These are phyloP conservation scores for Myotis findleyi DNA, from an alignment of 2,797 vertebrate genomes.

Conservation along the genomic window DNA sequence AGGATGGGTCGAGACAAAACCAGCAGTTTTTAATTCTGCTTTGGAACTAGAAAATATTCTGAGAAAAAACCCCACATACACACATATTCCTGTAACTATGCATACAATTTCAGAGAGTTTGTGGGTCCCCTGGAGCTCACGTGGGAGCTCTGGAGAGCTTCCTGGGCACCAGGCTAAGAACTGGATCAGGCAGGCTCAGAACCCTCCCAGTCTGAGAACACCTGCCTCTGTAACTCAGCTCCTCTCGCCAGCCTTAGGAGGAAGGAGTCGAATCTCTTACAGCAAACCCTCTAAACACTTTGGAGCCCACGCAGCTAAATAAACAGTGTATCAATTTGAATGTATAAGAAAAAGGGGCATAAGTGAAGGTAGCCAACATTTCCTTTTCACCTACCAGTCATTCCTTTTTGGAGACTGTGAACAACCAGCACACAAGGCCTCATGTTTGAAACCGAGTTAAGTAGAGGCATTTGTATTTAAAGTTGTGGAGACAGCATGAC, in stretches of 20 bases:
- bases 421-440: not conserved
- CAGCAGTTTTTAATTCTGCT: not conserved
- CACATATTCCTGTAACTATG: not conserved
- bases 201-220: not conserved
- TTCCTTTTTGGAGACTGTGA: not conserved
- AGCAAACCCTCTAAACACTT: not conserved
- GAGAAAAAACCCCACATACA: not conserved
- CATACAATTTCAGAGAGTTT: not conserved
- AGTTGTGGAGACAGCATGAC: not conserved
- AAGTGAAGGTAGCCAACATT: not conserved
- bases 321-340: not conserved
- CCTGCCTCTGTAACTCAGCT: not conserved
- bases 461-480: not conserved
- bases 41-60: not conserved
- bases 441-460: not conserved
- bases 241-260: not conserved
- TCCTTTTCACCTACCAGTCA: not conserved
- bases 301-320: not conserved
- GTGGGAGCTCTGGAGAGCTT: not conserved
- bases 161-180: not conserved
- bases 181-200: not conserved
- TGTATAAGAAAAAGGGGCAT: not conserved
- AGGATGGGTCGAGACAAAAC: not conserved
- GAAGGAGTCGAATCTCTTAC: not conserved
- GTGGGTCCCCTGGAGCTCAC: not conserved